Base-by-base conservation (phyloP, 2,113 vertebrate genomes). In the Semnopithecus entellus region DNA sequence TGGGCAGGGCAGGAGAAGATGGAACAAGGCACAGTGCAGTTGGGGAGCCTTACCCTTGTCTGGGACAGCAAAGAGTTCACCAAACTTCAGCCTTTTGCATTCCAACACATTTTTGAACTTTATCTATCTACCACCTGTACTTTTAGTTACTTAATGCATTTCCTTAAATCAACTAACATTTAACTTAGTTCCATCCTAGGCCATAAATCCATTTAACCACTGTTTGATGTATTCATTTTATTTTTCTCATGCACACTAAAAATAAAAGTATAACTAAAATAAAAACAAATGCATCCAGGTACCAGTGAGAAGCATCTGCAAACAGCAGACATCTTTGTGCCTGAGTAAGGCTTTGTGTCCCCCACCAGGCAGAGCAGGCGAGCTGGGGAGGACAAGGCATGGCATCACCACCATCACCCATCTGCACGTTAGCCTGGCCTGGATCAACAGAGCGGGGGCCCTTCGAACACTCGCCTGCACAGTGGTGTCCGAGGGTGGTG, bases 341-440 rank as follows among this genome's bases (percentile, higher is more conserved):
- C 30, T 6, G 3, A 40, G 57, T 3, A 8, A 52, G 64, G 32
- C 23, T 2, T 64, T 32, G 3, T 11, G 23, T 38, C n/a, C 38
- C 48, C 50, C 45, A 9, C 18, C 50, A 43, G 35, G 22, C 16
- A 43, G 40, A 61, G 82, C 57, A 90, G 13, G 40, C 2, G 25
- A 32, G 48, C 10, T 0, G 30, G 23, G 23, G 30, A 43, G 72
- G 30, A 17, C 32, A 11, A 35, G 0, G 61, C 12, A 32, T 64
- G 61, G 1, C 5, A 3, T 6, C 35, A 9, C 4, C 8, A 1
- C 16, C 10, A 22, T 35, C 25, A n/a, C 4, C 27, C 3, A 0
- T 18, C 32, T 0, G 8, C 0, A 3, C 23, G 2, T 35, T n/a
- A 83, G 78, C 59, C 72, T 64, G 88, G 52, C 40, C 52, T 14